A percentile compares a stretch with the other conserved stretches of the same genome.
These are phyloP conservation scores for Drosophila subsilvestris DNA, from an alignment of 2,888 invertebrate genomes.

Conservation along the genomic window DNA sequence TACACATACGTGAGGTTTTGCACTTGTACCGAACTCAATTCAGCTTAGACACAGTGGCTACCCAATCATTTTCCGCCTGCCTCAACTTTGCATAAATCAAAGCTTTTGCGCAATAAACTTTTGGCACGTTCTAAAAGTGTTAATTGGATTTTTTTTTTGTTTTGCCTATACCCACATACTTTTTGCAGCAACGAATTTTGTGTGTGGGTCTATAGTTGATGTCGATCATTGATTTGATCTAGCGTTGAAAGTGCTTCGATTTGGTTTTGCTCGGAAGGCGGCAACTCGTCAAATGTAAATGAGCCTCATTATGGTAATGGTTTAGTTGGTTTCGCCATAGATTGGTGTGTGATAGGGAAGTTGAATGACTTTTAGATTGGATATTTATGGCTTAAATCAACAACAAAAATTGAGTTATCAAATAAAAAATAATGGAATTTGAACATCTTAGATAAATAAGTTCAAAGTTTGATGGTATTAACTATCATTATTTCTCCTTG, in stretches of 20 bases:
- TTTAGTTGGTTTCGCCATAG: background rate
- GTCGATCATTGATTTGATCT: slow-evolving; percentile 33
- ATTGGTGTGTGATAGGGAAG: background rate
- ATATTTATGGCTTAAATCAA: background rate
- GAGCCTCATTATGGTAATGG: slow-evolving; percentile 25
- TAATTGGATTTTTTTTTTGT: slow-evolving; percentile 51
- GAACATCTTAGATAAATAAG: no score
- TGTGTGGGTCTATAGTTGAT: slow-evolving; percentile 25
- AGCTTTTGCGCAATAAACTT: slow-evolving; percentile 58
- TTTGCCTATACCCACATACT: slow-evolving; percentile 23
- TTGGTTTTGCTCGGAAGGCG: slow-evolving; percentile 13
- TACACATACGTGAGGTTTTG: slow-evolving; percentile 17
- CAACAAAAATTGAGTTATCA: background rate
- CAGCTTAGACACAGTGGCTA: slow-evolving; percentile 33
- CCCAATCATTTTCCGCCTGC: slow-evolving; percentile 31
- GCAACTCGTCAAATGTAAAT: slow-evolving; percentile 30
- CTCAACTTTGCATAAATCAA: slow-evolving; percentile 55
- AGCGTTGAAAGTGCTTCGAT: slow-evolving; percentile 35
- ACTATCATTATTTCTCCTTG: background rate
- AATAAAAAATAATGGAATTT: no score
- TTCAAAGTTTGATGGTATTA: no score
- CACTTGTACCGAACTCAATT: background rate
- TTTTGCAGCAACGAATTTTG: slow-evolving; percentile 24
- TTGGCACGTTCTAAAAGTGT: slow-evolving; percentile 66
- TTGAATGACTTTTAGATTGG: background rate